phyloP scores from a whole-genome alignment of 2,888 invertebrate species.

The Tholera decimalis region DNA sequence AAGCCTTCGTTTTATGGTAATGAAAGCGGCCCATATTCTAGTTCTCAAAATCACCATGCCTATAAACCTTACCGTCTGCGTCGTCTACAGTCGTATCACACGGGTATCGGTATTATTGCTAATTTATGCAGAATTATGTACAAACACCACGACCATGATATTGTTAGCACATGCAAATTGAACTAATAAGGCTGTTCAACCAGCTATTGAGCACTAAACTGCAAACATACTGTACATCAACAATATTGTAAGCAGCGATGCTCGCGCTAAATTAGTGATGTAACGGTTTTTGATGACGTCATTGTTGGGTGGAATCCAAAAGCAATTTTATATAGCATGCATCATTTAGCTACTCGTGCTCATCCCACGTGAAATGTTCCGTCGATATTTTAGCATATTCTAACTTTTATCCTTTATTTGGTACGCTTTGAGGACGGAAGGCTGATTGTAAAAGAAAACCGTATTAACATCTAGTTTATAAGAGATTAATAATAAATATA shows the following conservation, averaged over 20 bases:
- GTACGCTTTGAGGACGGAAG: too few relatives aligned
- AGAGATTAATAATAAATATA: too few relatives aligned
- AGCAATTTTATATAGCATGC: background rate
- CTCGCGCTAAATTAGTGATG: slow-evolving; percentile 14
- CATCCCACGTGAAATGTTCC: background rate
- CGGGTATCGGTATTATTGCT: slow-evolving; percentile 51
- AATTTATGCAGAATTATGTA: slow-evolving; percentile 66
- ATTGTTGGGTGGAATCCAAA: slow-evolving; percentile 12
- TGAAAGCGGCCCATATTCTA: background rate
- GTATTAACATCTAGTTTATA: too few relatives aligned
- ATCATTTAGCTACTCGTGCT: slow-evolving; percentile 6
- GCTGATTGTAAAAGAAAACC: too few relatives aligned
- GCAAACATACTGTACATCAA: slow-evolving; percentile 53
- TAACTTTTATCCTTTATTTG: too few relatives aligned
- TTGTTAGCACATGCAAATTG: slow-evolving; percentile 73
- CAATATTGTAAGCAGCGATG: slow-evolving; percentile 31
- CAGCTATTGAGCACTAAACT: slow-evolving; percentile 58
- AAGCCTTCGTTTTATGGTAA: too few relatives aligned
- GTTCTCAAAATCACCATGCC: slow-evolving; percentile 3
- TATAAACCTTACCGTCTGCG: background rate
- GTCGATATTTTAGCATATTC: background rate
- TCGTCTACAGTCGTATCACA: slow-evolving; percentile 24
- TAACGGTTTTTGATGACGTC: slow-evolving; percentile 37
- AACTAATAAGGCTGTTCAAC: slow-evolving; percentile 64
- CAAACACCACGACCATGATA: slow-evolving; percentile 57